Evolutionary conservation across 1,140 invertebrate species (phyloP), one percentile per base, ranked within the genome.

Genomic region (Globodera rostochiensis): DNA sequence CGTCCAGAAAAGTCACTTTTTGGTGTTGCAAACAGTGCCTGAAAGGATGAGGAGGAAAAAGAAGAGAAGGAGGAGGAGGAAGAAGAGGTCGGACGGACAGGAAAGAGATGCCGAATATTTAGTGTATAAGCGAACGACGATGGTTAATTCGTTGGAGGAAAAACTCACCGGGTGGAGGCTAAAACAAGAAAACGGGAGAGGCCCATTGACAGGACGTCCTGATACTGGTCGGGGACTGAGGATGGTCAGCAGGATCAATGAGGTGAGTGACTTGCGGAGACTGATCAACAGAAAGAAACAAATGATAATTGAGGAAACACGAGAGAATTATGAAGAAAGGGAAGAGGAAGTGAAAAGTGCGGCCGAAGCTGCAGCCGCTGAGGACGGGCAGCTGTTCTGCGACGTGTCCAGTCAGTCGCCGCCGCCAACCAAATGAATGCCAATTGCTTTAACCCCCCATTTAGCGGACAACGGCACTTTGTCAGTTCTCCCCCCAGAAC

Each of bases 11-110:
- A 83, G 89, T 47, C 86, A 89, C 79, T 89, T 89, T 82, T 78
- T 89, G 25, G 82, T 89, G 21, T 66, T 89, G n/a, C 88, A 89
- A 80, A 86, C 88, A n/a, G 50, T 89, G 36, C 88, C 88, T 3
- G 78, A 83, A 73, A 46, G 87, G 53, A 47, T 78, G 66, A 64
- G 49, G 49, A 64, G 36, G 3, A 69, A 53, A 75, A 75, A 74
- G 19, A 45, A 46, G 64, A 75, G 46, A 49, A 75, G 47, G 46
- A 45, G 64, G 64, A 75, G 64, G 74, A 75, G 47, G 46, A 64
- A 64, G 19, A 64, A 64, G 19, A 64, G 57, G 19, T 11, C 13
- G 57, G 57, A 64, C 15, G 57, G n/a, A 64, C 5, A 64, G 6
- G 11, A 45, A 50, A 49, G 46, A 60, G 53, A 70, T 45, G 25